A percentile compares a stretch with the other conserved stretches of the same genome.
These are phyloP conservation scores for Herminia tarsipennalis DNA, from an alignment of 2,888 invertebrate species.

Conservation along the genomic window DNA sequence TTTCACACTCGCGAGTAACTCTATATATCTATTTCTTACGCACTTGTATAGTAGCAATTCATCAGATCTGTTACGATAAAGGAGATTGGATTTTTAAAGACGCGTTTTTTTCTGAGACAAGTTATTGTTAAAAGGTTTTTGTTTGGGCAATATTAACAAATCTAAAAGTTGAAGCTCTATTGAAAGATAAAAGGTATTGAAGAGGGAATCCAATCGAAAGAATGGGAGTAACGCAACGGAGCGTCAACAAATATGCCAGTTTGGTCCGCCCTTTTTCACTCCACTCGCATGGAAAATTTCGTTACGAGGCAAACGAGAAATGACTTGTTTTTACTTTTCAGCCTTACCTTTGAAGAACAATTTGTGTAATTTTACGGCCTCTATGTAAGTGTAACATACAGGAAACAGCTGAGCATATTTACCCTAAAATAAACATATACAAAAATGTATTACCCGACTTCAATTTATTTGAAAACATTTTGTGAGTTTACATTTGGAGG, in stretches of 20 bases:
- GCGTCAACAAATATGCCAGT: slow-evolving; percentile 13
- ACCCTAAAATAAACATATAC: too few species aligned
- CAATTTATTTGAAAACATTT: too few species aligned
- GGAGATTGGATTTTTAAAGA: slow-evolving; percentile 11
- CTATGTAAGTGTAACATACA: background rate
- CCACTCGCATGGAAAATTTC: slow-evolving; percentile 26
- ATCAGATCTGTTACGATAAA: slow-evolving; percentile 19
- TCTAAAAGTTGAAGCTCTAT: slow-evolving; percentile 2
- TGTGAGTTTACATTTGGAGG: too few species aligned
- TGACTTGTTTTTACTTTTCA: slow-evolving; percentile 16
- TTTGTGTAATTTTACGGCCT: background rate
- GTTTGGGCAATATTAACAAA: slow-evolving; percentile 11
- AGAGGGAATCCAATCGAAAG: slow-evolving; percentile 12
- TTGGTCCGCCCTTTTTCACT: slow-evolving; percentile 12
- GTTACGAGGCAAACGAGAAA: slow-evolving; percentile 13
- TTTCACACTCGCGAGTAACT: slow-evolving; percentile 32
- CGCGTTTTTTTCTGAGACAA: slow-evolving; percentile 3
- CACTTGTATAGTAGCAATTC: slow-evolving; percentile 8
- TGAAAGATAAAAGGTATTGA: slow-evolving; percentile 6
- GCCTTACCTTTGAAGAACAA: slow-evolving; percentile 1
- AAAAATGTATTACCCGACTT: too few species aligned
- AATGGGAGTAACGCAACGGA: slow-evolving; percentile 7
- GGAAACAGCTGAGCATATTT: background rate
- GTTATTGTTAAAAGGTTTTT: slow-evolving; percentile 10
- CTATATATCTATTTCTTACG: slow-evolving; percentile 18